Conservation (phyloP, 2,113 vertebrate genomes). For the Ictalurus punctatus region DNA sequence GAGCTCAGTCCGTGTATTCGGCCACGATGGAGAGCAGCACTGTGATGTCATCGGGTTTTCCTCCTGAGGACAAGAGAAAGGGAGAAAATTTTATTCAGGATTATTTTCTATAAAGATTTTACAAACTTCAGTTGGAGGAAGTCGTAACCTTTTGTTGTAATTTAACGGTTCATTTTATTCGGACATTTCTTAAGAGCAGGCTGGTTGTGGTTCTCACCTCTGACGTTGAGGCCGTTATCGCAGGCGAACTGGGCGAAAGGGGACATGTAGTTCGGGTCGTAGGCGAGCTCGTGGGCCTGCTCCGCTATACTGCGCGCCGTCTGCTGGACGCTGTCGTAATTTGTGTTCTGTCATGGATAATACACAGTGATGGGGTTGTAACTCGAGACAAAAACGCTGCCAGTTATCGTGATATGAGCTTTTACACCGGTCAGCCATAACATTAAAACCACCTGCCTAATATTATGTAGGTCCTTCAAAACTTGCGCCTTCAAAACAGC, state of each 20-base stretch:
- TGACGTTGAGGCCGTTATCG: conserved; percentile 96
- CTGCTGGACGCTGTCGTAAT: conserved; percentile 96
- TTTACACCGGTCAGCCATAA: neutral
- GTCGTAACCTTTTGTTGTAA: neutral
- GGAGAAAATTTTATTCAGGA: neutral
- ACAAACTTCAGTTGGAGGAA: neutral
- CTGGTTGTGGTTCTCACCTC: conserved; percentile 78
- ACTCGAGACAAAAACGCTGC: neutral
- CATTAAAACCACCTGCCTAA: too few relatives aligned
- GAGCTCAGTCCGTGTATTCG: conserved; percentile 90
- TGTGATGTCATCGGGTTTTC: conserved; percentile 98
- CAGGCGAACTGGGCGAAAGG: conserved; percentile 98
- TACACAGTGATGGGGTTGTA: neutral
- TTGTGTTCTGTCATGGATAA: conserved; percentile 79
- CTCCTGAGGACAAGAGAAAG: conserved; percentile 73
- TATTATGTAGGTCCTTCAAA: too few relatives aligned
- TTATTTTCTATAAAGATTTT: neutral
- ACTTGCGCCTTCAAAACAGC: too few relatives aligned
- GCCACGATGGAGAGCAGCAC: conserved; percentile 98
- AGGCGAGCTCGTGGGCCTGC: conserved; percentile 94
- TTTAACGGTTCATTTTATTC: neutral
- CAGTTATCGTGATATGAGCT: neutral
- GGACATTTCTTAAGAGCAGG: neutral
- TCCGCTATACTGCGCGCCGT: conserved; percentile 95
- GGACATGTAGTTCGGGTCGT: conserved; percentile 99